Percentiles rank a stretch among this genome's conserved stretches.
Evolutionary conservation across 2,113 vertebrate genomes (phyloP).

Genomic region (Tympanuchus pallidicinctus): DNA sequence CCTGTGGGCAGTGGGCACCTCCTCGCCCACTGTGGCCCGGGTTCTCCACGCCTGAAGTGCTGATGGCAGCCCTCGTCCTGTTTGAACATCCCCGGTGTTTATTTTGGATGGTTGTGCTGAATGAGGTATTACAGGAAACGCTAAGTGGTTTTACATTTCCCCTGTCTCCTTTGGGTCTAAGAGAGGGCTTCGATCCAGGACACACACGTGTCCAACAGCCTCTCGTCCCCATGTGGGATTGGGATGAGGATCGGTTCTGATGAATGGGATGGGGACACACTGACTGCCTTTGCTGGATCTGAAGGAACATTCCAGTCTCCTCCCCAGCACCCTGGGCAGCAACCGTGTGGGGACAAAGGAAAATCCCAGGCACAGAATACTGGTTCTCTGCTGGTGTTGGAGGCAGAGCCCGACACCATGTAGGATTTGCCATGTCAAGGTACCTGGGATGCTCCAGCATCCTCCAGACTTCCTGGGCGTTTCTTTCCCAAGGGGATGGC

Average conservation of each 20-base stretch:
- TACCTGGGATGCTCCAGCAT: neutral
- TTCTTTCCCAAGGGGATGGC: neutral
- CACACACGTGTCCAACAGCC: neutral
- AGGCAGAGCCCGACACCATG: neutral
- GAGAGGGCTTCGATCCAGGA: neutral
- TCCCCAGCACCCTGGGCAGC: neutral
- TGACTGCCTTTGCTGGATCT: neutral
- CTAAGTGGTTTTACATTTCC: neutral
- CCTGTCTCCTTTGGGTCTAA: neutral
- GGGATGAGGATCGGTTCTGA: neutral
- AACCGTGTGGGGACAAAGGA: neutral
- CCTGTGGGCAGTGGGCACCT: neutral
- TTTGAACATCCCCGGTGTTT: neutral
- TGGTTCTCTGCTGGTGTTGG: neutral
- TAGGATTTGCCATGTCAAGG: neutral
- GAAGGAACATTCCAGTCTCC: neutral
- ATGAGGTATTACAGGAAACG: slow-evolving; percentile 27
- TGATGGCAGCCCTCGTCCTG: neutral
- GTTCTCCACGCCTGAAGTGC: fast-evolving
- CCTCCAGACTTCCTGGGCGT: neutral
- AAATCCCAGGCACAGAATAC: neutral
- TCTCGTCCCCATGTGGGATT: neutral
- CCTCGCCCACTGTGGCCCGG: neutral
- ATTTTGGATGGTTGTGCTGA: slow-evolving; percentile 27
- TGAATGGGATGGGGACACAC: fast-evolving